A percentile compares a stretch with the other conserved stretches of the same genome.
Evolutionary conservation across 2,888 invertebrate species (phyloP).

Genomic region (Chloroclystis v-ata): DNA sequence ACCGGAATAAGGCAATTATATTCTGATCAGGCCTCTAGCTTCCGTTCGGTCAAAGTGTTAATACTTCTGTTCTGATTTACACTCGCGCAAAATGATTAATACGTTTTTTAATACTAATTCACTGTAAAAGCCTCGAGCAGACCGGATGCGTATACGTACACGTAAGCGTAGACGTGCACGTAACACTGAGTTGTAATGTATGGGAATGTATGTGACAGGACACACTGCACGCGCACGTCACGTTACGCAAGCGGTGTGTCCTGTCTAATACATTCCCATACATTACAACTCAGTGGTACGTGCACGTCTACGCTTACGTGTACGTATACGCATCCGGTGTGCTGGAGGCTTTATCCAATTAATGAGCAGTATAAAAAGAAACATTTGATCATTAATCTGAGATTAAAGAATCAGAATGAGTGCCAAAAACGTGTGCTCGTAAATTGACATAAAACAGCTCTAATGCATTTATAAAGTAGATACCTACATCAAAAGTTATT

Average conservation of each 20-base stretch:
- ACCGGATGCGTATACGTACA: too few relatives aligned
- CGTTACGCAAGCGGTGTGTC: too few relatives aligned
- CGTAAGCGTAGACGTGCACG: too few relatives aligned
- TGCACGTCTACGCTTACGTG: too few relatives aligned
- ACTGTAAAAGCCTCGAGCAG: too few relatives aligned
- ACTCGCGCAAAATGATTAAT: conserved; percentile 55
- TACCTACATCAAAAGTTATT: neutral
- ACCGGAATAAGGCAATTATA: conserved; percentile 63
- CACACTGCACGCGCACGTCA: too few relatives aligned
- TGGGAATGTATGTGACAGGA: too few relatives aligned
- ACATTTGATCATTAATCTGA: conserved; percentile 1
- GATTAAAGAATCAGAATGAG: conserved; percentile 19
- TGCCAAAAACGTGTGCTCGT: conserved; percentile 27
- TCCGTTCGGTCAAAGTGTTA: conserved; percentile 57
- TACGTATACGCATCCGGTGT: too few relatives aligned
- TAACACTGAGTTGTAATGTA: too few relatives aligned
- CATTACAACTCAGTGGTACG: too few relatives aligned
- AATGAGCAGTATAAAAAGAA: conserved; percentile 22
- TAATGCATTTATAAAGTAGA: conserved; percentile 17
- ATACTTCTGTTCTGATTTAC: conserved; percentile 61
- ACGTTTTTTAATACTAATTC: conserved; percentile 57
- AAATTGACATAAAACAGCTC: conserved; percentile 24
- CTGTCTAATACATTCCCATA: too few relatives aligned
- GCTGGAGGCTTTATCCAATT: conserved; percentile 32
- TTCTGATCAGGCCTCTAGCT: conserved; percentile 69